Base-by-base conservation (phyloP, 2,888 invertebrate species). In the Sphaerophoria taeniata region DNA sequence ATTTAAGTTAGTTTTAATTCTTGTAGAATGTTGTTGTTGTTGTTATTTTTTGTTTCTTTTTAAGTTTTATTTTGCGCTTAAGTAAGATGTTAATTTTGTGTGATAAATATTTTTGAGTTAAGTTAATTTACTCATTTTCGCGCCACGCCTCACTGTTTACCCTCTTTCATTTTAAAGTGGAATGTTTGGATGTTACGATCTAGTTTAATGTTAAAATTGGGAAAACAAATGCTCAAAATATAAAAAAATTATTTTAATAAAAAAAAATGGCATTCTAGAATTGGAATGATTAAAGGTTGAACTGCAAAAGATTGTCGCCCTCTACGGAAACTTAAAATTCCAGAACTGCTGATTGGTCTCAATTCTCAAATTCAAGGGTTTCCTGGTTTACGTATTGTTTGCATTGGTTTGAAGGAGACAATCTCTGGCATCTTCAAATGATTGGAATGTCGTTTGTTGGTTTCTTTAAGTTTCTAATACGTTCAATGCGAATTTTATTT, bases 1-100 rank as follows among this genome's bases (percentile, higher is more conserved):
- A 67, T 83, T 56, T 65, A 65, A 56, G 60, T 67, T 78, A 78
- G 73, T 87, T 83, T 87, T 87, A 88, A 88, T 87, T 87, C 88
- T 87, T 88, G 79, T 87, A 87, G 86, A 87, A 80, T 87, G 73
- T 84, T 87, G 78, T 7, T 58, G 11, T 39, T 88, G 49, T 83
- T 76, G 63, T 72, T 71, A 9, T 43, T 43, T 43, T 43, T 43
- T 43, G 4, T 43, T 9, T 9, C 11, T 63, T 75, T 71, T 47
- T n/a, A 74, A 12, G 75, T 88, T 83, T 87, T 63, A 7, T 47
- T 47, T 78, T 75, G 84, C 88, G 67, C 83, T 77, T n/a, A n/a
- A n/a, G n/a, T 70, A 63, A 63, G 53, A 53, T 65, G 70, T 69
- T 16, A 58, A 39, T 39, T 5, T 14, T 56, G 5, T 7, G 78